Evolutionary conservation across 64 coral and sea anemone species (phyloP), one percentile per base, ranked within the genome.

Genomic region (Stichodactyla mertensii): DNA sequence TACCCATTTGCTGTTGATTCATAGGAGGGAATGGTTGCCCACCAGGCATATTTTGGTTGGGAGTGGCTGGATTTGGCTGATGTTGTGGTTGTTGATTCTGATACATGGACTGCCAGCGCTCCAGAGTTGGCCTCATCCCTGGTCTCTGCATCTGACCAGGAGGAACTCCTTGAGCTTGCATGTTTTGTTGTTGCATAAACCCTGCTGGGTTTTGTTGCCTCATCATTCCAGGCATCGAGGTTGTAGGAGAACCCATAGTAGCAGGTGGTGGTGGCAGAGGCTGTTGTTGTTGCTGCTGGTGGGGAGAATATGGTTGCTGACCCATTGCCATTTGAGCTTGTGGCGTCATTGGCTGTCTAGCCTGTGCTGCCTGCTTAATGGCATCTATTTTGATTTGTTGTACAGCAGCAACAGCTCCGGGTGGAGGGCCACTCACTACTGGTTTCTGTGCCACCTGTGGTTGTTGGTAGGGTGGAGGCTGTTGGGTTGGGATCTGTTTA

Each of bases 361-460:
- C 56, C 81, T 91, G 80, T 51, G 89, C 89, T 82, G 93, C 94
- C 59, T 97, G 94, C 80, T 92, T 92, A 31, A 70, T 97, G 11
- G 94, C 94, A 85, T 83, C 94, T 82, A 57, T 91, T 51, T 91
- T 78, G 86, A 93, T 92, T 89, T 97, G 88, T 60, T 97, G 88
- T 23, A 89, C 94, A 80, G 91, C 94, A 86, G 88, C 92, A 8
- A 97, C 91, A 64, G 94, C 91, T 55, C 94, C 91, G 26, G 94
- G 94, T 10, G 88, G 94, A 18, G 94, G 94, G 10, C 91, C 91
- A 71, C 51, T 88, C 4, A 77, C 88, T 10, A 95, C 94, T 53
- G 94, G 94, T 55, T 97, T 97, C 71, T 97, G 94, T 61, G 94
- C 78, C 87, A 95, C 92, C 54, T 89, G 87, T 71, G 88, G 94